Percentiles rank a stretch among this genome's conserved stretches.
Conservation (phyloP, 2,113 vertebrate genomes). For the Leucoraja erinaceus region DNA sequence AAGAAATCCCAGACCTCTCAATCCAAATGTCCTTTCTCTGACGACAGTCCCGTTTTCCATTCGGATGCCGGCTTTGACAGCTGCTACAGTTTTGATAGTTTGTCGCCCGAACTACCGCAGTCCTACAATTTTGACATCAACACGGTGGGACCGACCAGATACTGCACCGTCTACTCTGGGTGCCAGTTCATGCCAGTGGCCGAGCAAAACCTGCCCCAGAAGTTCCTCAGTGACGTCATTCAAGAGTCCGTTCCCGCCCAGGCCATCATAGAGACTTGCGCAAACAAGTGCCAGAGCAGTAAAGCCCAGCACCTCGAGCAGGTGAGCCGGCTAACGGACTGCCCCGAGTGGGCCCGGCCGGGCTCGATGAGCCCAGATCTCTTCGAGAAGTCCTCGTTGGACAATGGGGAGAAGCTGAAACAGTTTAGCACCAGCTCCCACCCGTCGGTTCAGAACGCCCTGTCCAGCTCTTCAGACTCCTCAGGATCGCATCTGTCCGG, state of each 20-base stretch:
- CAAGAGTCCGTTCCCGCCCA: slow-evolving; percentile 73
- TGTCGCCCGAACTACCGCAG: slow-evolving; percentile 82
- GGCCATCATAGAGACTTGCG: slow-evolving; percentile 45
- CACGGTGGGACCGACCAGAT: slow-evolving; percentile 78
- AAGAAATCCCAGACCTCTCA: slow-evolving; percentile 57
- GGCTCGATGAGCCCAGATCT: slow-evolving; percentile 70
- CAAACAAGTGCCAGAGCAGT: slow-evolving; percentile 41
- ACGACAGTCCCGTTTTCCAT: slow-evolving; percentile 69
- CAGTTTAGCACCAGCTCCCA: slow-evolving; percentile 59
- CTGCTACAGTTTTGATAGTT: slow-evolving; percentile 85
- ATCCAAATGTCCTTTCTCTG: slow-evolving; percentile 58
- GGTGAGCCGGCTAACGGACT: slow-evolving; percentile 55
- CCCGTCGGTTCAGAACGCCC: slow-evolving; percentile 55
- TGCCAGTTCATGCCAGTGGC: slow-evolving; percentile 90
- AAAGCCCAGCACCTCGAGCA: slow-evolving; percentile 48
- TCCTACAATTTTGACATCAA: slow-evolving; percentile 96
- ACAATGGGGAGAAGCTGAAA: slow-evolving; percentile 57
- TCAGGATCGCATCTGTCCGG: background rate
- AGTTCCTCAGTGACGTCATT: slow-evolving; percentile 84
- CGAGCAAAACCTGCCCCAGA: slow-evolving; percentile 87
- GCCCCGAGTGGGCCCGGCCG: slow-evolving; percentile 56
- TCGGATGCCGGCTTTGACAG: slow-evolving; percentile 84
- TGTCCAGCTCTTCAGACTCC: slow-evolving; percentile 50
- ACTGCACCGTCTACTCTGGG: slow-evolving; percentile 83
- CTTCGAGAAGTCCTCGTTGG: slow-evolving; percentile 65